Evolutionary conservation across 1,140 invertebrate genomes (phyloP).

Genomic region (Steinernema feltiae): DNA sequence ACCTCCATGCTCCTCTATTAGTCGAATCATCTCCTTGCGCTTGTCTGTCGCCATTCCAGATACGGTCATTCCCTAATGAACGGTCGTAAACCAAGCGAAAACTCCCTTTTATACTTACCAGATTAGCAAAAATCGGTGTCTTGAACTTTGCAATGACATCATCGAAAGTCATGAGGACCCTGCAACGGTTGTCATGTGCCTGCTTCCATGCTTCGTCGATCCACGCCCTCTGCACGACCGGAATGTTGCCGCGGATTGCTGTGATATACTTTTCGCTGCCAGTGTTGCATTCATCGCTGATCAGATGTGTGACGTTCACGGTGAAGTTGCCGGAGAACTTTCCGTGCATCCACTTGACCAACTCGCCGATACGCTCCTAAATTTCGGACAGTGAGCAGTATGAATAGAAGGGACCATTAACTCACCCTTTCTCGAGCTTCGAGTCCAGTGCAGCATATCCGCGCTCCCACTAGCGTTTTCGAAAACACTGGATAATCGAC

Average conservation of each 20-base stretch:
- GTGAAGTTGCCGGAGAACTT: not conserved
- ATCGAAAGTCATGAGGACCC: not conserved
- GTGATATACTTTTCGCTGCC: not conserved
- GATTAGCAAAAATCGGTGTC: not conserved
- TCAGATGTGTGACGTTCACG: not conserved
- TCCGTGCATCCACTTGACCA: not conserved
- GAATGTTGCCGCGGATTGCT: not conserved
- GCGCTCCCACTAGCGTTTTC: not conserved
- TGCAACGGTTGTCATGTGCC: not conserved
- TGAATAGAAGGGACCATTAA: too few species aligned
- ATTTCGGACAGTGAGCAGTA: too few species aligned
- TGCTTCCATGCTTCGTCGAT: not conserved
- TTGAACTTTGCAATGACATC: not conserved
- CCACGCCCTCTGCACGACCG: not conserved
- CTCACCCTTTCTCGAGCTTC: not conserved
- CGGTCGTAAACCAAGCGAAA: too few species aligned
- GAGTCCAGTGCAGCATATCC: not conserved
- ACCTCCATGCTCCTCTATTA: not conserved
- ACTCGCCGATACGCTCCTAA: not conserved
- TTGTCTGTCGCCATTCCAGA: not conserved
- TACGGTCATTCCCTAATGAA: not conserved
- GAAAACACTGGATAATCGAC: not conserved
- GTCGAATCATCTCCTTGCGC: not conserved
- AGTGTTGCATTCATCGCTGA: not conserved
- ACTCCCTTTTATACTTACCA: too few species aligned